A percentile compares a stretch with the other conserved stretches of the same genome.
Conservation (phyloP, 92 coral and sea anemone genomes). For the Parazoanthus swiftii region DNA sequence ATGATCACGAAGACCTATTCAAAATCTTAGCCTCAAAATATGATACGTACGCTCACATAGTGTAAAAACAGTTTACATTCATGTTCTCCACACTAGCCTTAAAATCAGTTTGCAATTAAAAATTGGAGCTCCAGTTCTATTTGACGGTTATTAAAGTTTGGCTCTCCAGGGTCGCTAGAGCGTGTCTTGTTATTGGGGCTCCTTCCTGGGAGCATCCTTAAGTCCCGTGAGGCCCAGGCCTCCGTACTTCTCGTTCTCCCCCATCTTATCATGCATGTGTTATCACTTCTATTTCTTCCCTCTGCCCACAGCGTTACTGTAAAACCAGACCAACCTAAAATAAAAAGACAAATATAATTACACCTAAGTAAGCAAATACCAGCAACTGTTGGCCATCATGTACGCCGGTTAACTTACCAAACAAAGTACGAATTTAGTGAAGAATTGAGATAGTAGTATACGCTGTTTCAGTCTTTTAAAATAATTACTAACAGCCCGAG, state of each 20-base stretch:
- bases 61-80: not conserved
- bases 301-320: conserved; percentile 28
- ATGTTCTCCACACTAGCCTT: not conserved
- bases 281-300: not conserved
- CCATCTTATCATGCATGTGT: not conserved
- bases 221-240: not conserved
- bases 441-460: too few relatives aligned
- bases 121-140: not conserved
- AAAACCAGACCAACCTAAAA: conserved; percentile 55
- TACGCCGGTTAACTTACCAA: too few relatives aligned
- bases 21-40: not conserved
- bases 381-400: too few relatives aligned
- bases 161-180: not conserved
- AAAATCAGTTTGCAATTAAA: not conserved
- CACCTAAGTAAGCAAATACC: too few relatives aligned
- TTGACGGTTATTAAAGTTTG: not conserved
- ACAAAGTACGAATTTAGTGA: too few relatives aligned
- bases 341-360: not conserved
- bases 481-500: too few relatives aligned
- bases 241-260: not conserved
- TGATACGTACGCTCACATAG: not conserved
- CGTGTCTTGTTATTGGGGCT: not conserved
- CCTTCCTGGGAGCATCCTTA: not conserved
- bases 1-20: not conserved
- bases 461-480: too few relatives aligned